Percentiles rank a stretch among this genome's conserved stretches.
These are phyloP conservation scores for Chionis minor DNA, from an alignment of 2,113 vertebrate genomes.

Conservation along the genomic window DNA sequence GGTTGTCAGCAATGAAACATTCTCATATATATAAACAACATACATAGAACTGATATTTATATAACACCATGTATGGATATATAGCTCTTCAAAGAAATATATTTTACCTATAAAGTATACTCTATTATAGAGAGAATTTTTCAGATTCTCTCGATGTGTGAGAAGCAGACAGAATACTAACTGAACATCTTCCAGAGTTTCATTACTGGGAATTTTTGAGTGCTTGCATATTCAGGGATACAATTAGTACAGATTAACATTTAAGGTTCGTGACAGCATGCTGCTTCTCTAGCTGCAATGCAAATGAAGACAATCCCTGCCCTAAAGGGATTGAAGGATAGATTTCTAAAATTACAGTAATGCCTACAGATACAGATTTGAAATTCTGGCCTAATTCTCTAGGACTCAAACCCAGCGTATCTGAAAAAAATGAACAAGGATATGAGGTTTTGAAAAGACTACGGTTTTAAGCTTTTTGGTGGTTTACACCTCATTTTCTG, in stretches of 20 bases:
- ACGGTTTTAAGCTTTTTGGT: neutral
- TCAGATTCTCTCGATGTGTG: rapidly evolving
- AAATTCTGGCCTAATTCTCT: neutral
- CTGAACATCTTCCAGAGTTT: neutral
- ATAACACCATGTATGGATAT: neutral
- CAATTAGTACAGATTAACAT: neutral
- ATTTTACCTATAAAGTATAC: neutral
- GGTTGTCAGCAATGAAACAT: neutral
- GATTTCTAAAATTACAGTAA: neutral
- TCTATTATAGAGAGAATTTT: neutral
- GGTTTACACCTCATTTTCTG: neutral
- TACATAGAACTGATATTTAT: neutral
- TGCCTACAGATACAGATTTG: neutral
- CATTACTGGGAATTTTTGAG: neutral
- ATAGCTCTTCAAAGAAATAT: neutral
- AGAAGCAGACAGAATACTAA: neutral
- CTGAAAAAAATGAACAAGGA: neutral
- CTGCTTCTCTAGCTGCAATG: neutral
- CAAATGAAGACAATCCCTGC: neutral
- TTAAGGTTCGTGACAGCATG: neutral
- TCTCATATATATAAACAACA: neutral
- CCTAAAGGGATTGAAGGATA: neutral
- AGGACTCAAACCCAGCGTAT: neutral
- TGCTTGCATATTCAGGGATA: neutral
- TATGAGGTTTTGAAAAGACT: neutral